These are phyloP conservation scores for Scaptomyza parva DNA, from an alignment of 2,888 invertebrate genomes.

Conservation along the genomic window DNA sequence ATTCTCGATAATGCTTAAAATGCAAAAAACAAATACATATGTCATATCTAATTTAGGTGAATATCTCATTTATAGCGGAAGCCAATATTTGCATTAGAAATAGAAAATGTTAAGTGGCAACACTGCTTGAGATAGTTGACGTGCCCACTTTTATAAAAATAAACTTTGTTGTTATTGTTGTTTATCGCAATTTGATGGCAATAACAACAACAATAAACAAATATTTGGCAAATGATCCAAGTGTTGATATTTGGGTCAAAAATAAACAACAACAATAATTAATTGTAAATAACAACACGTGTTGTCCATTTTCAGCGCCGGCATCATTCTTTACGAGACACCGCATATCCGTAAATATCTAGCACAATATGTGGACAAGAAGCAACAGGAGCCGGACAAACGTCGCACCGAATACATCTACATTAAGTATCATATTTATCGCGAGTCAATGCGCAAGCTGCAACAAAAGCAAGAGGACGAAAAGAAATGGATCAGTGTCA, in stretches of 20 bases:
- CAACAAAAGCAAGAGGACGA: slow-evolving; percentile 82
- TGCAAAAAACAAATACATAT: neutral
- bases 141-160: slow-evolving; percentile 68
- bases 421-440: slow-evolving; percentile 86
- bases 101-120: neutral
- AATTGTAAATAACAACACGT: slow-evolving; percentile 15
- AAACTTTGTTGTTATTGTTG: slow-evolving; percentile 41
- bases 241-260: slow-evolving; percentile 34
- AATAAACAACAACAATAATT: slow-evolving; percentile 26
- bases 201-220: slow-evolving; percentile 36
- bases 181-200: slow-evolving; percentile 55
- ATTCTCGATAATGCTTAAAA: neutral
- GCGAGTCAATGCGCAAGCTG: slow-evolving; percentile 84
- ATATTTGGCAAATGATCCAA: slow-evolving; percentile 59
- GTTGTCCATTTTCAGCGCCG: slow-evolving; percentile 71
- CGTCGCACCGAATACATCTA: slow-evolving; percentile 86
- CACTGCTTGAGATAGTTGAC: slow-evolving; percentile 32
- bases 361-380: slow-evolving; percentile 82
- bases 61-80: neutral
- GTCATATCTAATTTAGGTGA: neutral
- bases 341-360: slow-evolving; percentile 82
- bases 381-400: slow-evolving; percentile 67
- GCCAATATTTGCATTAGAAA: neutral
- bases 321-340: slow-evolving; percentile 81
- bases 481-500: slow-evolving; percentile 84